phyloP scores from a whole-genome alignment of 2,888 invertebrate genomes.

The Phortica magna region DNA sequence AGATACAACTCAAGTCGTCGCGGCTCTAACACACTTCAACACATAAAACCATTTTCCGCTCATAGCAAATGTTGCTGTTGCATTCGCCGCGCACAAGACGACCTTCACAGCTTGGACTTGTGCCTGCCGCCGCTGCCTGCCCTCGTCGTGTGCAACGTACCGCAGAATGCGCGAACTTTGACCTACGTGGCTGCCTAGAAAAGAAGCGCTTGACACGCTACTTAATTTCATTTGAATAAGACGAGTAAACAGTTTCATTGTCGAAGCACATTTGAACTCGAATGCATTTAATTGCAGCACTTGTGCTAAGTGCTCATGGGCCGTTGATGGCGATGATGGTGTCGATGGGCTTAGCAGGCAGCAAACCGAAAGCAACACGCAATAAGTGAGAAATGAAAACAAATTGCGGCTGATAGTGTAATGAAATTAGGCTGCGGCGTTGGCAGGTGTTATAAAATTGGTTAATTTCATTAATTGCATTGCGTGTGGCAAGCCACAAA shows the following conservation, averaged over 20 bases:
- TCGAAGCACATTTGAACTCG: neutral
- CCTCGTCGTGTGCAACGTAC: constrained; percentile 7
- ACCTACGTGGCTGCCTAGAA: neutral
- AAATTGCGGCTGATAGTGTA: too few relatives aligned
- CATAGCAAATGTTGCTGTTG: too few relatives aligned
- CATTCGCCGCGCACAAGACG: neutral
- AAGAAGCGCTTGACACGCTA: neutral
- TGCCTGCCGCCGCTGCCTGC: neutral
- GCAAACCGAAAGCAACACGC: neutral
- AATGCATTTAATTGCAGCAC: constrained; percentile 6
- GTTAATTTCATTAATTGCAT: constrained; percentile 10
- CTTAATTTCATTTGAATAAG: constrained; percentile 13
- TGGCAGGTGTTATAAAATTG: too few relatives aligned
- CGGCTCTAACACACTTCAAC: neutral
- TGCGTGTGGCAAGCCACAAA: neutral
- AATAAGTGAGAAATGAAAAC: too few relatives aligned
- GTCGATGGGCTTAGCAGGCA: neutral
- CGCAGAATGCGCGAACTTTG: constrained; percentile 25
- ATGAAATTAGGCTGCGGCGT: too few relatives aligned
- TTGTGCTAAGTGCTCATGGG: neutral
- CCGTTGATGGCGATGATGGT: neutral
- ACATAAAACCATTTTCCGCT: neutral
- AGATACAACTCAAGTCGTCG: neutral
- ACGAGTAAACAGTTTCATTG: constrained; percentile 12
- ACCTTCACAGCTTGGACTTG: constrained; percentile 2